A percentile compares a stretch with the other conserved stretches of the same genome.
Evolutionary conservation across 1,140 invertebrate genomes (phyloP).

Genomic region (Cydia amplana): DNA sequence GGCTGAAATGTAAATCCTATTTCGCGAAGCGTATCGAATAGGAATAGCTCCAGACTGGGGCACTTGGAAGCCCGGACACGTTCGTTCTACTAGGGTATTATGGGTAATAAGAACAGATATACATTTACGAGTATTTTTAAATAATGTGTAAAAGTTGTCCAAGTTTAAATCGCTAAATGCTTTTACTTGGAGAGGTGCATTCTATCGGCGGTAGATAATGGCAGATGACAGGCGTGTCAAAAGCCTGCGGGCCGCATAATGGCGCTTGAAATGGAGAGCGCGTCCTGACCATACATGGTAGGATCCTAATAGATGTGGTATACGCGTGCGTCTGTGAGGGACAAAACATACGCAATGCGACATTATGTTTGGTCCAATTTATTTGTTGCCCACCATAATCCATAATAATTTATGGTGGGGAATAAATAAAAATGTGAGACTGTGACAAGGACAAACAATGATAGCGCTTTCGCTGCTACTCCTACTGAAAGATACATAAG

Average conservation of each 20-base stretch:
- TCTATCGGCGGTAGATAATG: conserved; percentile 4
- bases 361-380: no score
- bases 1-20: conserved; percentile 28
- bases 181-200: background rate
- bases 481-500: no score
- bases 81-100: conserved; percentile 4
- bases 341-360: no score
- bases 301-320: no score
- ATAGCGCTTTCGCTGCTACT: no score
- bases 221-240: conserved; percentile 16
- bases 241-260: conserved; percentile 3
- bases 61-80: background rate
- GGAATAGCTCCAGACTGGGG: conserved; percentile 19
- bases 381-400: no score
- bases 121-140: background rate
- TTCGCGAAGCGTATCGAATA: conserved; percentile 17
- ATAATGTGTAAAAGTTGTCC: background rate
- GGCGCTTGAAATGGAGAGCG: conserved; percentile 7
- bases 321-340: no score
- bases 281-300: no score
- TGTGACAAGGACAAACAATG: no score
- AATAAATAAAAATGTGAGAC: no score
- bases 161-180: background rate
- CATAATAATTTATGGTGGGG: no score
- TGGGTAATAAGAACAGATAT: conserved; percentile 20